Conservation (phyloP, 92 coral and sea anemone species). For the Desmophyllum pertusum region DNA sequence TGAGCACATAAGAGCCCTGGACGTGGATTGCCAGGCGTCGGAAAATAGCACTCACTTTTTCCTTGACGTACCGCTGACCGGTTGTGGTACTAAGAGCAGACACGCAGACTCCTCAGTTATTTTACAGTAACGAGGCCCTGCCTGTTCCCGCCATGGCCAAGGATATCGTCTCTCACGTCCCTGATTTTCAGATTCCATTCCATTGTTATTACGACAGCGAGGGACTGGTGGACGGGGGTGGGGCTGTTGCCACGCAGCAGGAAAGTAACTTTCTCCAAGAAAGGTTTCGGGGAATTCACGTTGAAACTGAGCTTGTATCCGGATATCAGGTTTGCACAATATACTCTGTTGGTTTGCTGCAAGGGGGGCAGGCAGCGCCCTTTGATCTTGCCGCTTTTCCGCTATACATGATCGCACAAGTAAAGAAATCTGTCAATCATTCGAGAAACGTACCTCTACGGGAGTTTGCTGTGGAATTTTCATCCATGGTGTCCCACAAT, state of each 20-base stretch:
- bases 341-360: background rate
- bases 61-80: conserved; percentile 53
- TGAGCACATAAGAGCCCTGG: conserved; percentile 58
- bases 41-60: conserved; percentile 62
- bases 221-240: conserved; percentile 51
- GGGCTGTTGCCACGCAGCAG: conserved; percentile 56
- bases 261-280: conserved; percentile 53
- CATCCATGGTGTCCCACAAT: too few species aligned
- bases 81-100: conserved; percentile 62
- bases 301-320: conserved; percentile 48
- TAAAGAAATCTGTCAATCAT: too few species aligned
- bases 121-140: conserved; percentile 53
- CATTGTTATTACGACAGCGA: conserved; percentile 64
- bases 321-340: conserved; percentile 34
- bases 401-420: too few species aligned
- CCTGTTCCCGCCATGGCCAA: conserved; percentile 30
- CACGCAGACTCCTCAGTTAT: conserved; percentile 41
- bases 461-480: too few species aligned
- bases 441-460: too few species aligned
- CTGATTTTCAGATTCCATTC: conserved; percentile 63
- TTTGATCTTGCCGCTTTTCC: too few species aligned
- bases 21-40: conserved; percentile 50
- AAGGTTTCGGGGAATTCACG: conserved; percentile 60
- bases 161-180: conserved; percentile 58
- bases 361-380: too few species aligned